Base-by-base conservation (phyloP, 1,140 invertebrate species). In the Ganaspis sp. region DNA sequence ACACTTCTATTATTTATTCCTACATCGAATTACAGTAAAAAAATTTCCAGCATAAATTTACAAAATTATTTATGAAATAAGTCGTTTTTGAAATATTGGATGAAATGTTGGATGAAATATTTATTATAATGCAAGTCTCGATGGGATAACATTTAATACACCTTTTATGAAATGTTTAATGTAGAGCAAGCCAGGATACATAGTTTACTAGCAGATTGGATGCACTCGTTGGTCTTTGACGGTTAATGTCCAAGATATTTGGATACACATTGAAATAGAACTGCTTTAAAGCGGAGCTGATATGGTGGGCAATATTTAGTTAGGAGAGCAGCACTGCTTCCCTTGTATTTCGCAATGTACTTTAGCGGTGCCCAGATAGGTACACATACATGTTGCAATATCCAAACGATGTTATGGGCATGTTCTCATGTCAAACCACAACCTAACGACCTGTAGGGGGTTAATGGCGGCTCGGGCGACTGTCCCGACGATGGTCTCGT, bases 391-490 rank as follows among this genome's bases (percentile, higher is more conserved):
- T 75, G 82, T 84, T 82, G 76, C 80, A 86, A 87, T 89, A 89
- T 89, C 87, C 84, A 82, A 89, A 86, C 81, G 85, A 74, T 86
- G 87, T 89, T 89, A 90, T 86, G 85, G 85, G 83, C 83, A 84
- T 89, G 88, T 89, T 89, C 85, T 87, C 89, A 84, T 90, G 89
- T 90, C 86, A 85, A 87, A 89, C 82, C 86, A 84, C 87, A 89
- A 87, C 84, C 86, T 90, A 90, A 90, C 88, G 88, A 90, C 87
- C 87, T 89, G 45, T 84, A 84, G 84, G 82, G 85, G 87, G 83
- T 85, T 90, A 88, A 87, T 89, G 87, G 85, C 74, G 76, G 80
- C 82, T 81, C 79, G 74, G 81, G 78, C 76, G 80, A 76, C 42
- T 80, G 80, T 76, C 58, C 53, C 78, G 58, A 79, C 58, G 64